Conservation (phyloP, 2,888 invertebrate genomes). For the Cheilosia impressa region DNA sequence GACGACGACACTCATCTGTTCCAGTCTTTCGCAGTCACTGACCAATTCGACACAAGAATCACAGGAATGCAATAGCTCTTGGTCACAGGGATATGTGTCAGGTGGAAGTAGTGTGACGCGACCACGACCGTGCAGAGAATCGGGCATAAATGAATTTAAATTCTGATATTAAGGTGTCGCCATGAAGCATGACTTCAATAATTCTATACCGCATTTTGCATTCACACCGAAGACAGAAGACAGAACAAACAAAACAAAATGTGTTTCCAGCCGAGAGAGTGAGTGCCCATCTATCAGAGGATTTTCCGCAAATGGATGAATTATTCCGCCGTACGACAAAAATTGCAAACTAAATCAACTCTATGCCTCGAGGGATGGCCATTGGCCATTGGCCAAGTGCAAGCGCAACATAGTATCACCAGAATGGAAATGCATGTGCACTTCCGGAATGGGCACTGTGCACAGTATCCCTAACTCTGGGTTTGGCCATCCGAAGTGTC, state of each 20-base stretch:
- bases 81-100: conserved; percentile 55
- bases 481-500: too few relatives aligned
- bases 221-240: conserved; percentile 35
- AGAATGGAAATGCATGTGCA: too few relatives aligned
- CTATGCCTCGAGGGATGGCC: too few relatives aligned
- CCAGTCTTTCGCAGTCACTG: conserved; percentile 23
- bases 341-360: conserved; percentile 21
- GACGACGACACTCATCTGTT: conserved; percentile 17
- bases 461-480: too few relatives aligned
- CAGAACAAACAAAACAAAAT: neutral
- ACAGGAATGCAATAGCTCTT: conserved; percentile 56
- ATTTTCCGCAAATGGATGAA: conserved; percentile 64
- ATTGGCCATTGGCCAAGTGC: too few relatives aligned
- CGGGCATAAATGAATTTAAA: conserved; percentile 73
- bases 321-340: conserved; percentile 34
- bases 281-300: conserved; percentile 47
- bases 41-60: conserved; percentile 73
- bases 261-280: too few relatives aligned
- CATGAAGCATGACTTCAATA: conserved; percentile 74
- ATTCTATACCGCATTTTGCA: conserved; percentile 60
- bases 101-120: conserved; percentile 70
- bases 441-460: too few relatives aligned
- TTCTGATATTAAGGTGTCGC: conserved; percentile 73
- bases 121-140: conserved; percentile 16
- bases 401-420: too few relatives aligned